Conservation (phyloP, 2,797 vertebrate genomes). For the Catamblyrhynchus diadema region DNA sequence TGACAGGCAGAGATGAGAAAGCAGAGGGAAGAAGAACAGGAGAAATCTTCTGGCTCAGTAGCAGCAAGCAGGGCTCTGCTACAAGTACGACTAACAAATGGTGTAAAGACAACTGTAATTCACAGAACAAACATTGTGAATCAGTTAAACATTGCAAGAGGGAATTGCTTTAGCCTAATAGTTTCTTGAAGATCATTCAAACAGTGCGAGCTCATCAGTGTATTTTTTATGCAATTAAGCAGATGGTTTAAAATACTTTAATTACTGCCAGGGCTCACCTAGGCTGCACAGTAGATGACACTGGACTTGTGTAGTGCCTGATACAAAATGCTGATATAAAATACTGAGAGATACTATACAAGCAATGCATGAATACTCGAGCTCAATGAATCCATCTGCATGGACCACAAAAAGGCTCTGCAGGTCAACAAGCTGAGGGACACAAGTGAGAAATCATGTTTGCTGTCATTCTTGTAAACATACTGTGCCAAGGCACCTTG, state of each 20-base stretch:
- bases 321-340: neutral
- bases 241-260: slow-evolving; percentile 18
- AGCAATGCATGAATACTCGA: neutral
- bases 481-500: neutral
- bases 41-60: neutral
- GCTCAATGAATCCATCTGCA: neutral
- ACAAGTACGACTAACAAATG: neutral
- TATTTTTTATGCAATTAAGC: slow-evolving; percentile 8
- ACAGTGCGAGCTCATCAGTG: neutral
- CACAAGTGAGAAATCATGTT: neutral
- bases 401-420: neutral
- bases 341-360: neutral
- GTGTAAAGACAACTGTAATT: neutral
- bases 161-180: neutral
- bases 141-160: neutral
- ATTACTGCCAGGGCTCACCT: neutral
- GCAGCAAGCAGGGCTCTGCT: neutral
- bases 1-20: neutral
- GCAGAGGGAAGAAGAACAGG: neutral
- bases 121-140: neutral
- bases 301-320: neutral
- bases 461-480: neutral
- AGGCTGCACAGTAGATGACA: neutral
- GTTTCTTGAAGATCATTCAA: slow-evolving; percentile 9
- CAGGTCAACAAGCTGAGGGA: neutral